Percentiles rank a stretch among this genome's conserved stretches.
phyloP scores from a whole-genome alignment of 2,888 invertebrate genomes.

The Spodoptera picta region DNA sequence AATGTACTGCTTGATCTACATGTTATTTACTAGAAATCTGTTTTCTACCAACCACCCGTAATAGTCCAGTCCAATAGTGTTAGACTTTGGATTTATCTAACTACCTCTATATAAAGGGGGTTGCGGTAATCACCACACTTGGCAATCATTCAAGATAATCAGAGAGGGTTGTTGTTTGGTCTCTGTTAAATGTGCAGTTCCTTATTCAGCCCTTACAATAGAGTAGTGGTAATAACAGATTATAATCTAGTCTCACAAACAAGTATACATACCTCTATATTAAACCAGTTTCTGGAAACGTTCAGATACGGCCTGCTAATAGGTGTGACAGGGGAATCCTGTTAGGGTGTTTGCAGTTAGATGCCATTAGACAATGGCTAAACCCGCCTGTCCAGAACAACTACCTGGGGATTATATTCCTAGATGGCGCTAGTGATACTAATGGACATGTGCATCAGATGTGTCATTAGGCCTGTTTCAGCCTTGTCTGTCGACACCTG shows the following conservation, averaged over 20 bases:
- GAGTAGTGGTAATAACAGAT: no score
- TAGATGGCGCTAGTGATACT: neutral
- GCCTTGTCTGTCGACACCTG: neutral
- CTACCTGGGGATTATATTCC: conserved; percentile 10
- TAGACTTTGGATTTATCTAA: no score
- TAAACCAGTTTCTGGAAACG: conserved; percentile 12
- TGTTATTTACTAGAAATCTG: neutral
- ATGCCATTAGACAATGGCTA: conserved; percentile 18
- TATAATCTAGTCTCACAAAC: no score
- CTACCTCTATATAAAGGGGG: no score
- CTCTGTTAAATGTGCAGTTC: no score
- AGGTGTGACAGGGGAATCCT: conserved; percentile 25
- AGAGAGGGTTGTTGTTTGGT: no score
- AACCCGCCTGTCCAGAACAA: neutral
- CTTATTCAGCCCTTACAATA: no score
- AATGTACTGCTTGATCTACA: conserved; percentile 1
- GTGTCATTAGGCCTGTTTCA: conserved; percentile 4
- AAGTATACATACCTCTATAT: neutral
- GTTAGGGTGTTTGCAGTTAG: conserved; percentile 18
- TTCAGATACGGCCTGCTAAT: conserved; percentile 18
- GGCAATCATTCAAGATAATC: no score
- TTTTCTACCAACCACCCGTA: no score
- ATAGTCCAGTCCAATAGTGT: no score
- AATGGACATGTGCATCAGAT: conserved; percentile 8
- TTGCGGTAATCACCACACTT: no score